These are phyloP conservation scores for Trypoxylus dichotomus DNA, from an alignment of 1,140 invertebrate species.

Conservation along the genomic window DNA sequence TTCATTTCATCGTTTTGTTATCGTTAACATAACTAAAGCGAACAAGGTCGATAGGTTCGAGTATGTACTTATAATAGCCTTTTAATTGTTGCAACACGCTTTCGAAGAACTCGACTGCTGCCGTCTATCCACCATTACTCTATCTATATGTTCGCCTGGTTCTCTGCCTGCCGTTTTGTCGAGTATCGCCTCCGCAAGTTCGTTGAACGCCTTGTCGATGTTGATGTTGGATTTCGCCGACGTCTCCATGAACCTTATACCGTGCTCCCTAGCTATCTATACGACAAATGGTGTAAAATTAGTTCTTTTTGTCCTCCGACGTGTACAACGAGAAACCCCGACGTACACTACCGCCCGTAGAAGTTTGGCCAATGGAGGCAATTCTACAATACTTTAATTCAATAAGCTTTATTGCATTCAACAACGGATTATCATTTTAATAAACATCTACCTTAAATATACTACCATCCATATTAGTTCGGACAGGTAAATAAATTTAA, in stretches of 20 bases:
- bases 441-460: no score
- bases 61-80: not conserved
- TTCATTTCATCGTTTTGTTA: not conserved
- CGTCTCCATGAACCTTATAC: conserved; percentile 98
- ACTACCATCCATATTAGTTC: no score
- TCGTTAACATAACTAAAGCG: not conserved
- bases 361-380: no score
- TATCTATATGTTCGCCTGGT: conserved; percentile 66
- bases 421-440: no score
- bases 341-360: no score
- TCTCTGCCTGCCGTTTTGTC: conserved; percentile 78
- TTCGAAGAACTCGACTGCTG: conserved; percentile 53
- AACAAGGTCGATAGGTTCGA: not conserved
- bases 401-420: no score
- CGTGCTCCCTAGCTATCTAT: conserved; percentile 95
- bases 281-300: conserved; percentile 35
- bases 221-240: conserved; percentile 98
- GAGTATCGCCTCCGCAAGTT: conserved; percentile 94
- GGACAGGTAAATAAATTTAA: no score
- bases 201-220: conserved; percentile 96
- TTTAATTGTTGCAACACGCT: conserved; percentile 48
- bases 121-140: conserved; percentile 66
- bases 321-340: no score
- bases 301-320: not conserved
- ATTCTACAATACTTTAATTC: no score